phyloP scores from a whole-genome alignment of 2,797 vertebrate species.

The Hybognathus amarus region DNA sequence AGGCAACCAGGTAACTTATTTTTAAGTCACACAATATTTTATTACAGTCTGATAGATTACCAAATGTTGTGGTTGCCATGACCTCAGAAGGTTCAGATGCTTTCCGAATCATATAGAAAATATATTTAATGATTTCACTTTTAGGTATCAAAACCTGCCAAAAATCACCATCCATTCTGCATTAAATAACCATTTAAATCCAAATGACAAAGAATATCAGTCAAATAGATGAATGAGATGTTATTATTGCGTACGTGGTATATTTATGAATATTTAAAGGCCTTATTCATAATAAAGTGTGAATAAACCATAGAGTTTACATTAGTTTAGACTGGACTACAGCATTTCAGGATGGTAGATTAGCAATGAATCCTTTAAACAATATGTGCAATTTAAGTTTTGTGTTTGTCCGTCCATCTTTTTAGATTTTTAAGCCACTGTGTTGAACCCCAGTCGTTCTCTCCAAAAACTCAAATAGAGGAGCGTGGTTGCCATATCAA shows the following conservation, averaged over 20 bases:
- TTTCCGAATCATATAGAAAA: background rate
- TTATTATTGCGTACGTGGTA: background rate
- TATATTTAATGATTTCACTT: background rate
- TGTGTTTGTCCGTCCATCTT: background rate
- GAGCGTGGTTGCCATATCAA: conserved; percentile 82
- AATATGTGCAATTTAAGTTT: background rate
- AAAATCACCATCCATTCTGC: background rate
- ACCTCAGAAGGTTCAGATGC: background rate
- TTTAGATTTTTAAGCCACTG: conserved; percentile 11
- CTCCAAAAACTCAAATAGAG: conserved; percentile 58
- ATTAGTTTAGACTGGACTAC: background rate
- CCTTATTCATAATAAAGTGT: background rate
- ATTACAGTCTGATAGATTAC: background rate
- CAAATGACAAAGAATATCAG: background rate
- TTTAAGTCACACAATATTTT: too few relatives aligned
- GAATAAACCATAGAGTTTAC: background rate
- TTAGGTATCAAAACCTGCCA: background rate
- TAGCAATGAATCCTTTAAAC: background rate
- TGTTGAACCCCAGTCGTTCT: conserved; percentile 16
- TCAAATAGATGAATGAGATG: background rate
- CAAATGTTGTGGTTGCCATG: background rate
- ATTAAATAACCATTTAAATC: background rate
- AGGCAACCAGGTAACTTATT: too few relatives aligned
- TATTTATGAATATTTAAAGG: background rate
- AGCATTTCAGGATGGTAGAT: background rate